Percentiles rank a stretch among this genome's conserved stretches.
These are phyloP conservation scores for Atopsyche davidsoni DNA, from an alignment of 1,140 invertebrate genomes.

Conservation along the genomic window DNA sequence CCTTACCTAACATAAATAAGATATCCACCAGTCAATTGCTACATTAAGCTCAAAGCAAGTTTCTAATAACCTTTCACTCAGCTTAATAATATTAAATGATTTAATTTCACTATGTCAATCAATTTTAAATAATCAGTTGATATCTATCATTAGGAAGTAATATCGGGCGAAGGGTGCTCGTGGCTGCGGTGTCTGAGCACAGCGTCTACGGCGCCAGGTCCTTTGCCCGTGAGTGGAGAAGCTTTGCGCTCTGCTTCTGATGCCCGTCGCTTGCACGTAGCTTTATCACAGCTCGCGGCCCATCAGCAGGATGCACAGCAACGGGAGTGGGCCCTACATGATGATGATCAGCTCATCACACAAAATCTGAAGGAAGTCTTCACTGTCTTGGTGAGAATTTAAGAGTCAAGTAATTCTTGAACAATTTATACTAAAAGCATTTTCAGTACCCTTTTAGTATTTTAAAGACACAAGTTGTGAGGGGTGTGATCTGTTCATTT, in stretches of 20 bases:
- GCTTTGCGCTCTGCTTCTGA: conserved; percentile 53
- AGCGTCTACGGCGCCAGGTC: conserved; percentile 36
- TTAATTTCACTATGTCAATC: background rate
- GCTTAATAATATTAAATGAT: background rate
- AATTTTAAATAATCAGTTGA: background rate
- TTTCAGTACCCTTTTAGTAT: conserved; percentile 9
- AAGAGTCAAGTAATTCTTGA: background rate
- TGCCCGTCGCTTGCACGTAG: conserved; percentile 74
- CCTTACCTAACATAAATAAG: background rate
- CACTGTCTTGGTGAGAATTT: conserved; percentile 69
- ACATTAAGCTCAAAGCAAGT: no score
- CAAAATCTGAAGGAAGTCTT: conserved; percentile 77
- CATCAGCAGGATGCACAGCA: conserved; percentile 92
- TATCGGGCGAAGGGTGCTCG: conserved; percentile 11
- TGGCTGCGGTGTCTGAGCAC: conserved; percentile 20
- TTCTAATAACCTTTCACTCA: no score
- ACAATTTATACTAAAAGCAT: background rate
- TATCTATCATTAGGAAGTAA: conserved; percentile 14
- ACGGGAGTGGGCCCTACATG: conserved; percentile 86
- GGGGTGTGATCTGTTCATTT: no score
- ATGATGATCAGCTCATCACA: conserved; percentile 81
- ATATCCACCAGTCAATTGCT: no score
- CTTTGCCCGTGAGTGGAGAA: conserved; percentile 57
- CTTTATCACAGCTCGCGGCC: conserved; percentile 74
- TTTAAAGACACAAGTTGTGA: no score